Conservation (phyloP, 2,797 vertebrate genomes). For the Pantherophis alleghaniensis region DNA sequence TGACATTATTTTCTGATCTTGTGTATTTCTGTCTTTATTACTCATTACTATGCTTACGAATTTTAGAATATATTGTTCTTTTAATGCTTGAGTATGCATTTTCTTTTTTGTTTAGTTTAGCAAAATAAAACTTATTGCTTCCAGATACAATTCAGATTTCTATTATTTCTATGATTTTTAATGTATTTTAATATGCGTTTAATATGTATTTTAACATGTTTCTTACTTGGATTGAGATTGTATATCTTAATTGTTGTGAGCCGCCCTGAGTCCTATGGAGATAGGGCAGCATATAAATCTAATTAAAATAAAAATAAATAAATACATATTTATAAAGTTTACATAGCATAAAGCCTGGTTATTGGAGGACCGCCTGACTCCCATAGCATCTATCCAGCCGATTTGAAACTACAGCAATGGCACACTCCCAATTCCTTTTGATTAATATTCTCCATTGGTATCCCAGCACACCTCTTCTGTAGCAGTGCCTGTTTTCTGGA, state of each 20-base stretch:
- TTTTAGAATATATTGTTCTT: neutral
- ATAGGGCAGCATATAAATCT: too few relatives aligned
- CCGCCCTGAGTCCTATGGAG: too few relatives aligned
- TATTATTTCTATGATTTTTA: neutral
- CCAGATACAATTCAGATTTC: neutral
- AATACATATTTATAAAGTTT: neutral
- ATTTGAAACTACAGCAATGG: neutral
- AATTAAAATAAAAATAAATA: too few relatives aligned
- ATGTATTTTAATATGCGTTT: too few relatives aligned
- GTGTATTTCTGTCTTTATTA: neutral
- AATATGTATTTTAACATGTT: too few relatives aligned
- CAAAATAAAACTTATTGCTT: neutral
- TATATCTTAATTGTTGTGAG: too few relatives aligned
- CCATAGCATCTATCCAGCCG: neutral
- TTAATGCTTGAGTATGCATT: neutral
- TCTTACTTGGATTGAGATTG: too few relatives aligned
- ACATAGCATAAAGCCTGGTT: neutral
- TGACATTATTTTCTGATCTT: neutral
- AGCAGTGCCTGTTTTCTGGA: neutral
- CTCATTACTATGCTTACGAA: neutral
- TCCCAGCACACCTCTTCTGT: neutral
- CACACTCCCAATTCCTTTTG: neutral
- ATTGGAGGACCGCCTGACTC: neutral
- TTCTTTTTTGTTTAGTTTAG: neutral
- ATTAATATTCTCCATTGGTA: neutral